A percentile compares a stretch with the other conserved stretches of the same genome.
phyloP scores from a whole-genome alignment of 2,797 vertebrate species.

The Rhinogobio ventralis region DNA sequence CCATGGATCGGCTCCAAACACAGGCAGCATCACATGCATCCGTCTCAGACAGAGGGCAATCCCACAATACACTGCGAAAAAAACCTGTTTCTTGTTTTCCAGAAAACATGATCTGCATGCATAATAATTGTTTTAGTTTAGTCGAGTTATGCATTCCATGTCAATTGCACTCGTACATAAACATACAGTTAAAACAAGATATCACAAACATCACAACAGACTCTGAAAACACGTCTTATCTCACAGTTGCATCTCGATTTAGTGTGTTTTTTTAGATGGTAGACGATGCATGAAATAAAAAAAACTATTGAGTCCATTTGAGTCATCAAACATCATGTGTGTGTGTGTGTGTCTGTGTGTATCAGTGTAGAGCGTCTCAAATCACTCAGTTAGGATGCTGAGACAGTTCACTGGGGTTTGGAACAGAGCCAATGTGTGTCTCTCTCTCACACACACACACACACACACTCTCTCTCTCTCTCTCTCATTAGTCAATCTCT shows the following conservation, averaged over 20 bases:
- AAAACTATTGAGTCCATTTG: not conserved
- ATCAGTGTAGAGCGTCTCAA: not conserved
- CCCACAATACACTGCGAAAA: not conserved
- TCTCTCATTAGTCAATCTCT: conserved; percentile 75
- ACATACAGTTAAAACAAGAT: not conserved
- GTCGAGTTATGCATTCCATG: not conserved
- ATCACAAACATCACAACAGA: not conserved
- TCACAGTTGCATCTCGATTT: not conserved
- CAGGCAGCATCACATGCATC: too few species aligned
- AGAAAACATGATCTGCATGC: not conserved
- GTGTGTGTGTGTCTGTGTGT: not conserved
- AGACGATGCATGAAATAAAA: too few species aligned
- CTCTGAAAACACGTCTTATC: not conserved
- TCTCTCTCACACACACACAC: too few species aligned
- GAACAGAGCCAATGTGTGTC: not conserved
- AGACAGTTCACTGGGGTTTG: not conserved
- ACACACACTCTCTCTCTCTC: not conserved
- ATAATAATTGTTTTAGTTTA: not conserved
- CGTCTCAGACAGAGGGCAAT: not conserved
- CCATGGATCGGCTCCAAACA: not conserved
- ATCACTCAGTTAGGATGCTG: not conserved
- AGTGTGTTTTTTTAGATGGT: not conserved
- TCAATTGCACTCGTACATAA: not conserved
- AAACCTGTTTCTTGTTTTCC: not conserved
- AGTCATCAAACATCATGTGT: not conserved